Evolutionary conservation across 2,113 vertebrate genomes (phyloP).

Genomic region (Prietella phreatophila): DNA sequence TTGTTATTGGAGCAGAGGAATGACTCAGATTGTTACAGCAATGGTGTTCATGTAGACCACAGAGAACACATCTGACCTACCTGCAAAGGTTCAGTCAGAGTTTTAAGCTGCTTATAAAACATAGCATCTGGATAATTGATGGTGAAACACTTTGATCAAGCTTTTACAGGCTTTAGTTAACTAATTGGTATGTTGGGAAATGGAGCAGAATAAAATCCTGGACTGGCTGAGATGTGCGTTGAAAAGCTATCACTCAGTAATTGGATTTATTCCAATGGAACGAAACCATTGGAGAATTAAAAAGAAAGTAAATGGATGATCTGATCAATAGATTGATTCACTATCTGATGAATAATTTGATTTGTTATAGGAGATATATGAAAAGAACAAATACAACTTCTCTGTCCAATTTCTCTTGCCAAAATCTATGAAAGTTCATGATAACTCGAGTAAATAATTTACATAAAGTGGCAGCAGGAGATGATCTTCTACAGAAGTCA

Average conservation of each 20-base stretch:
- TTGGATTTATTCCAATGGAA: conserved; percentile 7
- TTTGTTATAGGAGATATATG: too few species aligned
- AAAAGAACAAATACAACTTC: too few species aligned
- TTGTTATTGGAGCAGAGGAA: neutral
- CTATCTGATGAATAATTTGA: conserved; percentile 3
- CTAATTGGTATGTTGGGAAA: neutral
- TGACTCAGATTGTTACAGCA: neutral
- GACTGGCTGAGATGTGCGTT: neutral
- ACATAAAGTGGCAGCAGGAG: neutral
- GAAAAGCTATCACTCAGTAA: neutral
- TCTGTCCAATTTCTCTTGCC: neutral
- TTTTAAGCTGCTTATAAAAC: conserved; percentile 25
- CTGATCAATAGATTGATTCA: neutral
- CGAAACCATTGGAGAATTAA: neutral
- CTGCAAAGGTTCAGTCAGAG: neutral
- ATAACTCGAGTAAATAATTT: neutral
- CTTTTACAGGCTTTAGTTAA: conserved; percentile 1
- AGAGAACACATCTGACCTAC: conserved; percentile 20
- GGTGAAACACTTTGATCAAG: conserved; percentile 7
- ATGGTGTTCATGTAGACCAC: too few species aligned
- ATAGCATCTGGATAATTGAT: conserved; percentile 28
- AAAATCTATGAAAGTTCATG: neutral
- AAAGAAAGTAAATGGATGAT: conserved; percentile 1
- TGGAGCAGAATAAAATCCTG: conserved; percentile 11
- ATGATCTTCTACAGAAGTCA: neutral